Conservation (phyloP, 2,888 invertebrate genomes). For the Tenthredo distinguenda region DNA sequence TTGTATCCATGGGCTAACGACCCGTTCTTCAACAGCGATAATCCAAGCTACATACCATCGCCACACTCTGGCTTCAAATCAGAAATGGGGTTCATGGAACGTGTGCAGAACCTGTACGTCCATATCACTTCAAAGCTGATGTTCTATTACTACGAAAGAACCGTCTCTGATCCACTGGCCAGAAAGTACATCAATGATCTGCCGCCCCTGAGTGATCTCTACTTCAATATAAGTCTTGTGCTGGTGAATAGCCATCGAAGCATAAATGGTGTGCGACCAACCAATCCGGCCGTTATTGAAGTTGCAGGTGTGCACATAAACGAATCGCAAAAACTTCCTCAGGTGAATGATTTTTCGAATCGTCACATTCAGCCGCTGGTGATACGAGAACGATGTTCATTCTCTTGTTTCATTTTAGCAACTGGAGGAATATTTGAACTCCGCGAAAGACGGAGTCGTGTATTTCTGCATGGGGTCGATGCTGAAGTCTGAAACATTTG, state of each 20-base stretch:
- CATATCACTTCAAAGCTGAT: not conserved
- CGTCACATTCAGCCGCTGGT: not conserved
- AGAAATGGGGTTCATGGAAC: not conserved
- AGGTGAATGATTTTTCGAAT: not conserved
- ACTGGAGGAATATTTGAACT: slow-evolving; percentile 71
- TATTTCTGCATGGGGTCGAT: slow-evolving; percentile 75
- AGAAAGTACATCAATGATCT: slow-evolving; percentile 13
- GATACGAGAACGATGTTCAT: not conserved
- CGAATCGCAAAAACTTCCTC: not conserved
- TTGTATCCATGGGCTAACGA: slow-evolving; percentile 27
- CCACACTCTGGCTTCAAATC: not conserved
- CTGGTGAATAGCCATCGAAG: slow-evolving; percentile 24
- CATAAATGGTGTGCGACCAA: slow-evolving; percentile 17
- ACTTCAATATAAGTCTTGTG: slow-evolving; percentile 13
- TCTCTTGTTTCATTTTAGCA: slow-evolving; percentile 62
- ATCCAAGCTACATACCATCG: slow-evolving; percentile 18
- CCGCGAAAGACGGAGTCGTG: slow-evolving; percentile 69
- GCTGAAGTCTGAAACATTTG: slow-evolving; percentile 71
- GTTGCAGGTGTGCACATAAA: slow-evolving; percentile 78
- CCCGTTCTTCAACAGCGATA: not conserved
- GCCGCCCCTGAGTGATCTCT: slow-evolving; percentile 14
- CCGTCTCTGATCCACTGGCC: slow-evolving; percentile 15
- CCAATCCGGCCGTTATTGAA: slow-evolving; percentile 79
- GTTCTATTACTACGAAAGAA: slow-evolving; percentile 28
- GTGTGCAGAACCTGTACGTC: not conserved